phyloP scores from a whole-genome alignment of 2,888 invertebrate species.

The Entomobrya multifasciata region DNA sequence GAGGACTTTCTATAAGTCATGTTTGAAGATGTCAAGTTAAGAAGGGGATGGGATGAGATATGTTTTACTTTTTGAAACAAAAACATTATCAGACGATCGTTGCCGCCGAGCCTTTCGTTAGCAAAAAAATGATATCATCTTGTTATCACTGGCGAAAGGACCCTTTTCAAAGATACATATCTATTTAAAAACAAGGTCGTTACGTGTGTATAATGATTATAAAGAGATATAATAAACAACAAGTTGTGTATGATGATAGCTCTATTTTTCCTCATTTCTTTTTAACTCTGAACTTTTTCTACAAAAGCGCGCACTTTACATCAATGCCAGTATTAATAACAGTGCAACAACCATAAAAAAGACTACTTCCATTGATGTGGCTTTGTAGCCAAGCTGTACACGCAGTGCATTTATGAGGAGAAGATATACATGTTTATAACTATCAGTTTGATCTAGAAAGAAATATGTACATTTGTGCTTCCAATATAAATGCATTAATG shows the following conservation, averaged over 20 bases:
- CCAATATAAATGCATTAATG: too few species aligned
- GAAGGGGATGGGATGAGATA: too few species aligned
- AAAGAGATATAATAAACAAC: slow-evolving; percentile 29
- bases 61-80: too few species aligned
- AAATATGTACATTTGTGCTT: too few species aligned
- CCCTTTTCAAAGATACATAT: slow-evolving; percentile 8
- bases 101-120: too few species aligned
- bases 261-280: slow-evolving; percentile 1
- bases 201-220: slow-evolving; percentile 27
- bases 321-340: slow-evolving; percentile 42
- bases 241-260: slow-evolving; percentile 19
- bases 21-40: slow-evolving; percentile 3
- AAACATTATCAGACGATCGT: too few species aligned
- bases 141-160: neutral
- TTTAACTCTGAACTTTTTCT: neutral
- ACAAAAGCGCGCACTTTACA: neutral
- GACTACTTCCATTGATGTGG: slow-evolving; percentile 55
- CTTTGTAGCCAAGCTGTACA: slow-evolving; percentile 36
- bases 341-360: slow-evolving; percentile 55
- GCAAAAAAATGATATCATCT: too few species aligned
- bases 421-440: too few species aligned
- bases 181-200: too few species aligned
- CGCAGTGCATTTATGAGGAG: too few species aligned
- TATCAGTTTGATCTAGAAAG: too few species aligned
- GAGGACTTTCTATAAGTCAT: neutral